phyloP scores from a whole-genome alignment of 2,797 vertebrate genomes.

The Dallia pectoralis region DNA sequence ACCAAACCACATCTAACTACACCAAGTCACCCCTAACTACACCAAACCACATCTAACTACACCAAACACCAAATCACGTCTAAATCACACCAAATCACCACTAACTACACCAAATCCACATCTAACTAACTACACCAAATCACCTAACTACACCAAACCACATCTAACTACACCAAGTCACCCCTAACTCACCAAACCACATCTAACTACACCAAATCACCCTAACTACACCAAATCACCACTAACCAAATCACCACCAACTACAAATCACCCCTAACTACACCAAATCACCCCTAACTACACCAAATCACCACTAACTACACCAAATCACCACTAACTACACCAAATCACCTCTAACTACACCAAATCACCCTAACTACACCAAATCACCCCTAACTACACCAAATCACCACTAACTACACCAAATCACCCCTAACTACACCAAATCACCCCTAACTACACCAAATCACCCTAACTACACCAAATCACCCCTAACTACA shows the following conservation, averaged over 20 bases:
- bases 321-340: conserved; percentile 43
- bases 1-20: conserved; percentile 41
- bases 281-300: conserved; percentile 43
- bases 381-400: conserved; percentile 41
- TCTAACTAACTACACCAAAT: no score
- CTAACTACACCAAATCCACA: conserved; percentile 1
- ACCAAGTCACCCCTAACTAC: conserved; percentile 38
- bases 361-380: no score
- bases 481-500: conserved; percentile 40
- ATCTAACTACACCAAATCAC: conserved; percentile 28
- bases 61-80: no score
- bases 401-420: no score
- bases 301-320: no score
- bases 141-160: conserved; percentile 24
- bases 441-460: conserved; percentile 38
- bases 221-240: conserved; percentile 50
- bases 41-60: conserved; percentile 33
- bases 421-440: conserved; percentile 41
- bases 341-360: conserved; percentile 38
- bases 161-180: conserved; percentile 48
- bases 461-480: no score
- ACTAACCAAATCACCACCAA: conserved; percentile 10
- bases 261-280: no score
- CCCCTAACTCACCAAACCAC: conserved; percentile 45
- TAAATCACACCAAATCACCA: conserved; percentile 52